These are phyloP conservation scores for Struthio camelus DNA, from an alignment of 2,113 vertebrate species.

Conservation along the genomic window DNA sequence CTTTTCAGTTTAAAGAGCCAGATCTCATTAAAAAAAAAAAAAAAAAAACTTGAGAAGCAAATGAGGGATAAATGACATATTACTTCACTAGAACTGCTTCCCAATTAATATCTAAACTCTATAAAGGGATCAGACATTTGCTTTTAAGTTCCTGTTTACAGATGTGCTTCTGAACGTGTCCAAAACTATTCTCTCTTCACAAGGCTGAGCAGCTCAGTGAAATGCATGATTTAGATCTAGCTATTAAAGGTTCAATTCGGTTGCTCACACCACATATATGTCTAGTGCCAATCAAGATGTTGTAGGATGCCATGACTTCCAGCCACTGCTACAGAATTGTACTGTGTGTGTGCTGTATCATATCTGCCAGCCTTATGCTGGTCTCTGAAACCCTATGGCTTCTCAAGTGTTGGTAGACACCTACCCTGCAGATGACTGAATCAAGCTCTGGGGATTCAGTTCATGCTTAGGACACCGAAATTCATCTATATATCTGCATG, in stretches of 20 bases:
- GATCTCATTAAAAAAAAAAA: background rate
- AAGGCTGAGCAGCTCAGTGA: background rate
- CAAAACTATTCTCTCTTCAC: background rate
- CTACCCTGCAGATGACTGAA: background rate
- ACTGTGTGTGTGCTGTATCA: background rate
- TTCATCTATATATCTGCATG: background rate
- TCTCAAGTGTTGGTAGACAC: background rate
- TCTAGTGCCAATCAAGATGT: background rate
- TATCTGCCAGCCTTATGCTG: background rate
- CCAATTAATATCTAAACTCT: background rate
- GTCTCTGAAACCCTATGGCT: background rate
- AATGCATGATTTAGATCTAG: background rate
- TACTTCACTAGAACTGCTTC: background rate
- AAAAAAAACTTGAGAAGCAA: background rate
- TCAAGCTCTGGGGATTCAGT: fast-evolving
- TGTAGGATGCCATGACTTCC: background rate
- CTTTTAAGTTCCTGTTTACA: background rate
- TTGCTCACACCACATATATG: background rate
- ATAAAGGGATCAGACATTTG: background rate
- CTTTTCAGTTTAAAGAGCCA: background rate
- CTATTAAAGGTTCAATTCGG: background rate
- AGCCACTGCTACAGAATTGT: background rate
- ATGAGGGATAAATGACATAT: background rate
- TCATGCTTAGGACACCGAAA: background rate
- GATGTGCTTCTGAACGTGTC: background rate